Conservation (phyloP, 2,113 vertebrate species). For the Maccullochella peelii region DNA sequence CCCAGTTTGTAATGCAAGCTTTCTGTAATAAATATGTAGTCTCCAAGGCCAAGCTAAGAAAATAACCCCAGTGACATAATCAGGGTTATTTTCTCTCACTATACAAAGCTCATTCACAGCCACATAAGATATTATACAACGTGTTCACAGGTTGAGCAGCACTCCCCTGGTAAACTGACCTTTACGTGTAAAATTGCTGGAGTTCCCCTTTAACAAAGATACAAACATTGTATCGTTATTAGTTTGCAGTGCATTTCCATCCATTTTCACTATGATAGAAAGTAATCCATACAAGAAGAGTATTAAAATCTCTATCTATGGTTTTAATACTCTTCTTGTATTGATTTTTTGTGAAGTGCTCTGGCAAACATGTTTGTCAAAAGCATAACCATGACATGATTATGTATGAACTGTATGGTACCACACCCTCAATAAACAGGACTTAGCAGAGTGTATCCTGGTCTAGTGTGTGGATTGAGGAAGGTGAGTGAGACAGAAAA, state of each 20-base stretch:
- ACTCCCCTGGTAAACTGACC: neutral
- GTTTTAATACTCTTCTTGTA: neutral
- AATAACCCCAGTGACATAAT: neutral
- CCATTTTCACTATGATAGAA: neutral
- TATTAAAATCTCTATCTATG: neutral
- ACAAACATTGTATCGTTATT: neutral
- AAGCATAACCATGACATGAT: neutral
- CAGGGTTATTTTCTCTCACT: neutral
- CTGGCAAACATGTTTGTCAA: neutral
- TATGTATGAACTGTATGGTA: neutral
- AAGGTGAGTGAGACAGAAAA: neutral
- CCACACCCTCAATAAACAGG: conserved; percentile 29
- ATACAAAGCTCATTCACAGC: neutral
- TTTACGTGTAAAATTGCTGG: conserved; percentile 4
- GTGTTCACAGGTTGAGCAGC: neutral
- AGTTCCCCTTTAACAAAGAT: neutral
- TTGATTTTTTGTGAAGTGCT: neutral
- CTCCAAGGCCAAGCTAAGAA: neutral
- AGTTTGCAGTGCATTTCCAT: neutral
- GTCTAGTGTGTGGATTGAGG: neutral
- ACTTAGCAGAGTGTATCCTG: neutral
- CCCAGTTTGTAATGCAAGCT: too few relatives aligned
- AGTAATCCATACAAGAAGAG: neutral
- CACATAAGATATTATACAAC: neutral
- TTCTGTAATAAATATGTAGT: too few relatives aligned